Conservation (phyloP, 2,888 invertebrate genomes). For the Volucella inanis region DNA sequence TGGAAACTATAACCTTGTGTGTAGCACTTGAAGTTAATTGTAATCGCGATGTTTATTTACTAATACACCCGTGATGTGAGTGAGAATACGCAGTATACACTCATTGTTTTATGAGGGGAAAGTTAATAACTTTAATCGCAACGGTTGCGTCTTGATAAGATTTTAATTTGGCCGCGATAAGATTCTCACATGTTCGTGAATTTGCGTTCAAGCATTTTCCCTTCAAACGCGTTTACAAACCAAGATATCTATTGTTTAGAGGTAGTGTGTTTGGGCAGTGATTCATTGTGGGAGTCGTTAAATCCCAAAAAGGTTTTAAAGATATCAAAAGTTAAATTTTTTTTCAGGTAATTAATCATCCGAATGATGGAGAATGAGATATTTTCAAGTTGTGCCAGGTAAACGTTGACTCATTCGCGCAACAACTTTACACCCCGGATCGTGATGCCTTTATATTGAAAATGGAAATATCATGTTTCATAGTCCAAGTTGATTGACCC, state of each 20-base stretch:
- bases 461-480: background rate
- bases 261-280: constrained; percentile 5
- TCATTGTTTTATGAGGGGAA: constrained; percentile 50
- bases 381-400: background rate
- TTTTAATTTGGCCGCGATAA: constrained; percentile 48
- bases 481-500: background rate
- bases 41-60: constrained; percentile 44
- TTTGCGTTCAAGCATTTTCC: constrained; percentile 8
- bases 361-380: constrained; percentile 3
- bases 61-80: constrained; percentile 35
- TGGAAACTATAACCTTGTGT: constrained; percentile 62
- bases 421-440: background rate
- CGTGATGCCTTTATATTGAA: background rate
- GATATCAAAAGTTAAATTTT: background rate
- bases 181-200: constrained; percentile 47
- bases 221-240: constrained; percentile 31
- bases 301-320: constrained; percentile 4
- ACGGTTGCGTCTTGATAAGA: constrained; percentile 47
- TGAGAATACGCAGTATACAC: constrained; percentile 40
- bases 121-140: constrained; percentile 64
- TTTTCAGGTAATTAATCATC: constrained; percentile 2
- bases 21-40: constrained; percentile 46
- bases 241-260: constrained; percentile 28
- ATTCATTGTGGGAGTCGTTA: constrained; percentile 11
- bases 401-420: background rate